Base-by-base conservation (phyloP, 2,113 vertebrate species). In the Halichoerus grypus region DNA sequence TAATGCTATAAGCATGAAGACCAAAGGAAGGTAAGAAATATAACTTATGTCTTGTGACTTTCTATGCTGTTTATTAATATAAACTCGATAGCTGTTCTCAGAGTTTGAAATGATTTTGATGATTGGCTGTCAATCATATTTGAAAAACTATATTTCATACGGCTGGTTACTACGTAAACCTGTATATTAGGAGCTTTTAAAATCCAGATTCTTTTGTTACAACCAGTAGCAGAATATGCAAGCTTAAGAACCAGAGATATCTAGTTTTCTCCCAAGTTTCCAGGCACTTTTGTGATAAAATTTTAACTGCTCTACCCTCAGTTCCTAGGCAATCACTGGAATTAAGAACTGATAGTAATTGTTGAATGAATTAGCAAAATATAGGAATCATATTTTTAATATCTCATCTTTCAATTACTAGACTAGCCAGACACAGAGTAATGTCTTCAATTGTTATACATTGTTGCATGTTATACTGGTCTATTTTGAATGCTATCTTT, bases 1-100 rank as follows among this genome's bases (percentile, higher is more conserved):
- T 96, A 97, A 81, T 53, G 55, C 96, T 97, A 86, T 86, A 51
- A 95, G 83, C 22, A 84, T 26, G 72, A 96, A 87, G 93, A 97
- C 61, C 51, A 67, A 28, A 51, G 16, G 3, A 72, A 92, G 26
- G 22, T 72, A 36, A 91, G 36, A 87, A 72, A 91, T 57, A 71
- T 1, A 97, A 76, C n/a, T 67, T 69, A 55, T 79, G 24, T 61
- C 51, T 67, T 79, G 0, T 42, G n/a, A 96, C 18, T 74, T 53
- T 42, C 16, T 61, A 31, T 77, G 42, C 26, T 65, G 80, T 72
- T 96, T 93, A 95, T 93, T 93, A 89, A 89, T 81, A 71, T 91
- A 96, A 90, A 92, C 39, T 83, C 4, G 8, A n/a, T 39, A 80
- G 18, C 31, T 89, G 1, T 93, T 90, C 74, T 89, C 77, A 83